These are phyloP conservation scores for Luffia ferchaultella DNA, from an alignment of 2,888 invertebrate species.

Conservation along the genomic window DNA sequence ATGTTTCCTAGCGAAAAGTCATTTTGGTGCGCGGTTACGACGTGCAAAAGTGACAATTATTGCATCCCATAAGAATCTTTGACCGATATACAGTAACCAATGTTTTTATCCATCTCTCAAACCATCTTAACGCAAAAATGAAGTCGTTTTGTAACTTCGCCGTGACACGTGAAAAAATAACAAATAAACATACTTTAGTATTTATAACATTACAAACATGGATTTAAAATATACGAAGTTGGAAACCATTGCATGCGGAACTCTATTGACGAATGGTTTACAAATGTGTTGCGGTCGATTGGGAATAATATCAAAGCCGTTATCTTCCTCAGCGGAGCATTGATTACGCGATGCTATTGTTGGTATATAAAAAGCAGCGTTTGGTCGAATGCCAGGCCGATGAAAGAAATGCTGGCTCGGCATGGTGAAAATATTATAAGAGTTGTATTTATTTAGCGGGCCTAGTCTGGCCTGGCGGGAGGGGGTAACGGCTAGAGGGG, in stretches of 20 bases:
- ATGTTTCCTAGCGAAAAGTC: no score
- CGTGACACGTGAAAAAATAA: no score
- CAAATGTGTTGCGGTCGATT: background rate
- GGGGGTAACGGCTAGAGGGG: slow-evolving; percentile 17
- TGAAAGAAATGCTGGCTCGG: slow-evolving; percentile 42
- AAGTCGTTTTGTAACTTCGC: no score
- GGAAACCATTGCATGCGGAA: background rate
- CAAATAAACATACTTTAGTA: no score
- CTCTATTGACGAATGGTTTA: background rate
- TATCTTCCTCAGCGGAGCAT: slow-evolving; percentile 43
- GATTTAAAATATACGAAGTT: background rate
- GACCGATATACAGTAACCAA: no score
- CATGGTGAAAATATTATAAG: slow-evolving; percentile 20
- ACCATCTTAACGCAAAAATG: no score
- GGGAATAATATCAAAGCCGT: background rate
- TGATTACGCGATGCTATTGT: slow-evolving; percentile 50
- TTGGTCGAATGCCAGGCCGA: slow-evolving; percentile 55
- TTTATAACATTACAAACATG: no score
- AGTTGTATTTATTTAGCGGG: slow-evolving; percentile 1
- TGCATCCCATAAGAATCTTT: no score
- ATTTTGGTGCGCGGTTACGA: no score
- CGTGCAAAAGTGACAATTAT: no score
- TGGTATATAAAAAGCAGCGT: slow-evolving; percentile 46
- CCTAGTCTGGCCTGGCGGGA: background rate
- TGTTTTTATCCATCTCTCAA: no score